Conservation (phyloP, 2,797 vertebrate species). For the Poecilia wingei region DNA sequence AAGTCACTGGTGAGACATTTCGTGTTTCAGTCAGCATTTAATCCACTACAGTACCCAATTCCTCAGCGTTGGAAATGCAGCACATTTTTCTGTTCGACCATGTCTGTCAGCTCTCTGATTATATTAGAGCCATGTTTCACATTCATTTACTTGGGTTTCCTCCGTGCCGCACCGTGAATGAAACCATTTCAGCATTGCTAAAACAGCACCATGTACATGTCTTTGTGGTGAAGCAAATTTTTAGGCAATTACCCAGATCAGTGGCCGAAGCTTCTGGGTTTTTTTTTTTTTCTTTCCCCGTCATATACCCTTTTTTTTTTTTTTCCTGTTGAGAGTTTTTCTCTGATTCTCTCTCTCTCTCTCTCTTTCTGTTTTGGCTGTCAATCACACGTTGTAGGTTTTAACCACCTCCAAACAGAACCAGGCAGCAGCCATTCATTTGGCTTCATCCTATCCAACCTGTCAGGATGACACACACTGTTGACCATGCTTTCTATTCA, state of each 20-base stretch:
- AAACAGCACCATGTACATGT: constrained; percentile 77
- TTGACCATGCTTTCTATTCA: constrained; percentile 84
- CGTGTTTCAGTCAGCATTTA: constrained; percentile 76
- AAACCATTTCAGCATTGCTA: constrained; percentile 78
- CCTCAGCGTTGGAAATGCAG: constrained; percentile 65
- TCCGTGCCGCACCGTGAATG: constrained; percentile 62
- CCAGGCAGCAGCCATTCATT: constrained; percentile 74
- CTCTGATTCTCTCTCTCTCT: constrained; percentile 8
- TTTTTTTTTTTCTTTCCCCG: constrained; percentile 39
- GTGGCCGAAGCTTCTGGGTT: constrained; percentile 62
- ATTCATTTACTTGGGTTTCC: constrained; percentile 78
- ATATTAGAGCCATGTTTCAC: constrained; percentile 80
- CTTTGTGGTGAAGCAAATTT: constrained; percentile 76
- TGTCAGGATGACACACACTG: constrained; percentile 84
- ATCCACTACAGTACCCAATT: constrained; percentile 71
- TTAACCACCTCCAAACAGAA: constrained; percentile 80
- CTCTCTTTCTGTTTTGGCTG: constrained; percentile 67
- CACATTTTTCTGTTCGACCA: constrained; percentile 74
- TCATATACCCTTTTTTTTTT: constrained; percentile 57
- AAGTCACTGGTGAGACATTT: constrained; percentile 67
- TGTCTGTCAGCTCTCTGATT: constrained; percentile 81
- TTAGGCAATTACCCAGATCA: constrained; percentile 82
- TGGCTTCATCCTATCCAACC: constrained; percentile 72
- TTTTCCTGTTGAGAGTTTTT: constrained; percentile 39
- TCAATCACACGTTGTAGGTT: constrained; percentile 80